Evolutionary conservation across 2,797 vertebrate species (phyloP), one percentile per base, ranked within the genome.

Genomic region (Sebastes steindachneri): DNA sequence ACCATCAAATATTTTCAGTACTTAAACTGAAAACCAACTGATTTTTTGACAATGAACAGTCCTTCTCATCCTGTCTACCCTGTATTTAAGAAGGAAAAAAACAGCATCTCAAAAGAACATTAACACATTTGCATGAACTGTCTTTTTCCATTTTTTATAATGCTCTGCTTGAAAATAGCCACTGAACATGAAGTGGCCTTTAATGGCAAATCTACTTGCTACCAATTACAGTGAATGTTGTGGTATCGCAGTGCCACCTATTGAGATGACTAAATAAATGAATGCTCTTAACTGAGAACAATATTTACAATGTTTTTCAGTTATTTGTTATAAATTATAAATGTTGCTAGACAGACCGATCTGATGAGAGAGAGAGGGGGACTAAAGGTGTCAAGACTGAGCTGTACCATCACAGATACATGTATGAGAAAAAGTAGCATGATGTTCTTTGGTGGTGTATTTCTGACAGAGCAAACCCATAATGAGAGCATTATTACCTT

Each of bases 211-310:
- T 62, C 11, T 62, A 17, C 19, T 62, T 26, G 73, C 41, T 10
- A 7, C 25, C 19, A 64, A 23, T 55, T 59, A 15, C 31, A 72
- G 26, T 25, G 14, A 63, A 84, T 80, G 73, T 11, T 28, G 67
- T 85, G 89, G 91, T 89, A 77, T 88, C 83, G 60, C 53, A 92
- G 89, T 89, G 86, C 92, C 94, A 92, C 83, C 94, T 93, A 90
- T 53, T 94, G 95, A 84, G 51, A 54, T 29, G 7, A 77, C 17
- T 11, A 14, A 58, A 86, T 67, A 62, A 54, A 76, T 51, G 12
- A 60, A 12, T 37, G 12, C 19, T n/a, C 4, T 28, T 62, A 9
- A 81, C 7, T 66, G 26, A 54, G 9, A 72, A 51, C 75, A 41
- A 2, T 2, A 35, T 45, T 3, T 5, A 15, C 4, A 53, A 15